A percentile compares a stretch with the other conserved stretches of the same genome.
Evolutionary conservation across 1,140 invertebrate species (phyloP).

Genomic region (Stenopsyche tienmushanensis): DNA sequence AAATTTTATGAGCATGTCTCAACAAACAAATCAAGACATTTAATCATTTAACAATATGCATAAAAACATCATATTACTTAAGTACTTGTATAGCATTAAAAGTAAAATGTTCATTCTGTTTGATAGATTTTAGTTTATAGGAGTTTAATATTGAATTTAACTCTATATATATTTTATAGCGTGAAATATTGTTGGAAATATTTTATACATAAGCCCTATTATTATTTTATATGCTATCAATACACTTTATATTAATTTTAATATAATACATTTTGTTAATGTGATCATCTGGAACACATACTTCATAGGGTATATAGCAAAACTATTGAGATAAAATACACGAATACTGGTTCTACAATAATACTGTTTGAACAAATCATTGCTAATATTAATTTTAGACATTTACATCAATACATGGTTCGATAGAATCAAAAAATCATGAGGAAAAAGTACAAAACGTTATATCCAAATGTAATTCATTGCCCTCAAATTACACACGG

Average conservation of each 20-base stretch:
- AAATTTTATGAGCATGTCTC: too few relatives aligned
- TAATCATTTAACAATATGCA: not conserved
- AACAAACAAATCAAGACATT: too few relatives aligned
- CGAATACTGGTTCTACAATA: conserved; percentile 11
- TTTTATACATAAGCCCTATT: too few relatives aligned
- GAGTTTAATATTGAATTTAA: not conserved
- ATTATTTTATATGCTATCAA: conserved; percentile 21
- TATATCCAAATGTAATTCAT: conserved; percentile 31
- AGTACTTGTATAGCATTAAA: not conserved
- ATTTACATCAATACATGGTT: too few relatives aligned
- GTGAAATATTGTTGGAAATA: too few relatives aligned
- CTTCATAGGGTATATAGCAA: not conserved
- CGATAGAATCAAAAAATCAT: too few relatives aligned
- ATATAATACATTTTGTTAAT: conserved; percentile 3
- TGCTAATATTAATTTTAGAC: too few relatives aligned
- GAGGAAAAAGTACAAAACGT: too few relatives aligned
- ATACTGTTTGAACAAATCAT: too few relatives aligned
- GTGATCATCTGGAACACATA: not conserved
- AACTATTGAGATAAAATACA: conserved; percentile 24
- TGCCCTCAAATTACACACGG: conserved; percentile 35
- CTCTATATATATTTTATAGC: not conserved
- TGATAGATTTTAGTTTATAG: not conserved
- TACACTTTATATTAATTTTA: conserved; percentile 4
- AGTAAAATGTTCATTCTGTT: not conserved
- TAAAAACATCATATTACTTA: not conserved